Evolutionary conservation across 2,797 vertebrate species (phyloP), one percentile per base, ranked within the genome.

Genomic region (Sandelia bainsii): DNA sequence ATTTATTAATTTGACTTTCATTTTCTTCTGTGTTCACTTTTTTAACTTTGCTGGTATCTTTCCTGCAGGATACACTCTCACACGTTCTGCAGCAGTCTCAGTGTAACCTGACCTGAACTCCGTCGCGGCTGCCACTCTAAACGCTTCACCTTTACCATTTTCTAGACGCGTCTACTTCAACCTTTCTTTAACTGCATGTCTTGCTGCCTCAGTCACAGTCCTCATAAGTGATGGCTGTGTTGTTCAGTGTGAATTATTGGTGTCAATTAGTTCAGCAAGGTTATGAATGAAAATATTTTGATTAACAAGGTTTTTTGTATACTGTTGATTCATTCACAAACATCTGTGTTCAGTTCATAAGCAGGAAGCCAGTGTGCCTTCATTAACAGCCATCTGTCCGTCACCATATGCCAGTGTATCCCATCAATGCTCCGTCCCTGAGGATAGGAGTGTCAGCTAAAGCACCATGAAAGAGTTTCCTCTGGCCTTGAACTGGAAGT

Each of bases 141-240:
- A 90, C 92, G 84, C 74, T 93, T 95, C 91, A 94, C 93, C 93
- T 94, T 95, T 95, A 94, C 89, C 92, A 93, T 93, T 93, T 93
- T 75, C 85, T 85, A 44, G 45, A 65, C 8, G 49, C 6, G 58
- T 77, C 70, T 5, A 44, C 83, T 86, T 79, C 69, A 80, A 79
- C 83, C 87, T 89, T 86, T 79, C 76, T 65, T 49, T 61, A 37
- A 85, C 62, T 5, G n/a, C 65, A 64, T 13, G 48, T 61, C 69
- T 49, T 29, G 68, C n/a, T 49, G 66, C n/a, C 48, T 80, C 48
- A 3, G 57, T 27, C 29, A 19, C 42, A 44, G 54, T 2, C 34
- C 54, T 50, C 48, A 19, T 10, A 39, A 10, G 12, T 48, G 29
- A 62, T 53, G 45, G 22, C n/a, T 20, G 27, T 48, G 19, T 22